phyloP scores from a whole-genome alignment of 2,888 invertebrate species.

The Thysanoteuthis rhombus region DNA sequence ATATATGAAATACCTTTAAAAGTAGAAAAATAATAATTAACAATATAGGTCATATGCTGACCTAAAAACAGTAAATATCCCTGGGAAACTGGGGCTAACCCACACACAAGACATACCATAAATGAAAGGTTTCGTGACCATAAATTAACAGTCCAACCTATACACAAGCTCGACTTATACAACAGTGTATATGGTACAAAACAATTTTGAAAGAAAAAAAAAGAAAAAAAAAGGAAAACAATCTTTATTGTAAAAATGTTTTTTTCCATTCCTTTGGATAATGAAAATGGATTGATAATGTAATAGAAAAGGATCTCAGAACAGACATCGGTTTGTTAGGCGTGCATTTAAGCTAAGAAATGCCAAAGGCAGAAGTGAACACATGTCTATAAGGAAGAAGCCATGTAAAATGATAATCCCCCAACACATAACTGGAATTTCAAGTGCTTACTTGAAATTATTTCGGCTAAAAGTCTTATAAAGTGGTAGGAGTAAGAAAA shows the following conservation, averaged over 20 bases:
- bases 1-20: no score
- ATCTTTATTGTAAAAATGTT: neutral
- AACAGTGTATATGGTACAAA: neutral
- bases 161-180: neutral
- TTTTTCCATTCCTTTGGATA: neutral
- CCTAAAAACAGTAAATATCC: no score
- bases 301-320: neutral
- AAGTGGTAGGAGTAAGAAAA: neutral
- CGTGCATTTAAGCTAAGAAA: neutral
- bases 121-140: no score
- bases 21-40: no score
- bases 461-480: neutral
- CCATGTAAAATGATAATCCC: conserved; percentile 13
- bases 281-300: neutral
- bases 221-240: neutral
- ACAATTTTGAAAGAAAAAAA: no score
- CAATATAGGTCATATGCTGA: no score
- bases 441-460: neutral
- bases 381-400: neutral
- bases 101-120: no score
- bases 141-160: no score
- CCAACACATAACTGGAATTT: conserved; percentile 1
- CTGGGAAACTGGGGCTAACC: no score
- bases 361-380: neutral
- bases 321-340: neutral